Evolutionary conservation across 2,888 invertebrate species (phyloP).

Genomic region (Aplocera efformata): DNA sequence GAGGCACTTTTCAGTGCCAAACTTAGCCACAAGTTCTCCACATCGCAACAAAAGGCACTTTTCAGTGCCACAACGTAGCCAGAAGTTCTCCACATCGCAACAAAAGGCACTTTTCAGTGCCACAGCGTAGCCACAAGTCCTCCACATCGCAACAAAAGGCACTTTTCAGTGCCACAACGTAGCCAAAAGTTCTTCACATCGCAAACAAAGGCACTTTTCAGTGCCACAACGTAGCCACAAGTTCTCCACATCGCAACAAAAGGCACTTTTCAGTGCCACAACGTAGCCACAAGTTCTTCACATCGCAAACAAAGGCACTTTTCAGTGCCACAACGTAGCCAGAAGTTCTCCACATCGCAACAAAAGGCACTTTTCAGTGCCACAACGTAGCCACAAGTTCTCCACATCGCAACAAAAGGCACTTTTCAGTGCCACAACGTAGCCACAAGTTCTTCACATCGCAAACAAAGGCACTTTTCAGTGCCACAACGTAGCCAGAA

Average conservation of each 20-base stretch:
- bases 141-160: slow-evolving; percentile 5
- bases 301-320: slow-evolving; percentile 3
- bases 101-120: background rate
- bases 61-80: too few species aligned
- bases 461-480: slow-evolving; percentile 3
- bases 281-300: slow-evolving; percentile 5
- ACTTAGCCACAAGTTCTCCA: too few species aligned
- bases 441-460: slow-evolving; percentile 5
- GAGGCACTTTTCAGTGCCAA: too few species aligned
- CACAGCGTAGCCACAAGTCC: slow-evolving; percentile 9
- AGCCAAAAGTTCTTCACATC: too few species aligned
- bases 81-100: too few species aligned
- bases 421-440: slow-evolving; percentile 18
- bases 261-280: slow-evolving; percentile 11
- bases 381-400: slow-evolving; percentile 5
- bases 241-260: slow-evolving; percentile 13
- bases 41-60: too few species aligned
- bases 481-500: too few species aligned
- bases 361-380: slow-evolving; percentile 7
- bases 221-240: slow-evolving; percentile 5
- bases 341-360: too few species aligned
- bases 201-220: slow-evolving; percentile 12
- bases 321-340: slow-evolving; percentile 4
- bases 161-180: slow-evolving; percentile 16
- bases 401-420: slow-evolving; percentile 12